These are phyloP conservation scores for Cordilura impudica DNA, from an alignment of 2,888 invertebrate species.

Conservation along the genomic window DNA sequence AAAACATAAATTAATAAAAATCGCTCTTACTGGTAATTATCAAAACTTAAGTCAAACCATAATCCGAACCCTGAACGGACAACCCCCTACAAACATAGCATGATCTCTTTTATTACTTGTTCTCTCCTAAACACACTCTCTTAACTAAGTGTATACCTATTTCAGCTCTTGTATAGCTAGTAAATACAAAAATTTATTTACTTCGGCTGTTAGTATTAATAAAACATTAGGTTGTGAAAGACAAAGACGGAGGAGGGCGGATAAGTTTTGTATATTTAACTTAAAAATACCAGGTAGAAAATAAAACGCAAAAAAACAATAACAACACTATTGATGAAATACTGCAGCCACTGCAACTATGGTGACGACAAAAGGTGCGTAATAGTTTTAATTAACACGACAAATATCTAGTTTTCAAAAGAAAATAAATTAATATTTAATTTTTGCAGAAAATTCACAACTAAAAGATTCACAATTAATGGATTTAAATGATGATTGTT, in stretches of 20 bases:
- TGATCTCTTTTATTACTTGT: too few species aligned
- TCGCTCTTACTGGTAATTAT: too few species aligned
- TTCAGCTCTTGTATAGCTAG: too few species aligned
- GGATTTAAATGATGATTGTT: constrained; percentile 71
- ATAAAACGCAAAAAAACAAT: not conserved
- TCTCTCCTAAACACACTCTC: too few species aligned
- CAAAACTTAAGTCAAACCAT: too few species aligned
- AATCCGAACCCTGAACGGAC: too few species aligned
- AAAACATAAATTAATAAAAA: too few species aligned
- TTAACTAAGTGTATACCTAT: too few species aligned
- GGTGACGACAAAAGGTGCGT: constrained; percentile 55
- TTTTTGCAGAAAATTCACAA: constrained; percentile 11
- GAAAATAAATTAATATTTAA: not conserved
- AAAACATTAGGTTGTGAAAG: not conserved
- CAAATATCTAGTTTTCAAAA: not conserved
- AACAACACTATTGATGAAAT: not conserved
- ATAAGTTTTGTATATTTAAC: not conserved
- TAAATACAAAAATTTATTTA: not conserved
- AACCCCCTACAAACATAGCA: too few species aligned
- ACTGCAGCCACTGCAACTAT: constrained; percentile 31
- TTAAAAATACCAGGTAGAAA: not conserved
- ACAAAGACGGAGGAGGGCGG: not conserved
- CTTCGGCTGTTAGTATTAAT: not conserved
- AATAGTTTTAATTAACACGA: not conserved
- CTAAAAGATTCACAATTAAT: constrained; percentile 51